Evolutionary conservation across 2,888 invertebrate genomes (phyloP), one percentile per base, ranked within the genome.

Genomic region (Agrochola lychnidis): DNA sequence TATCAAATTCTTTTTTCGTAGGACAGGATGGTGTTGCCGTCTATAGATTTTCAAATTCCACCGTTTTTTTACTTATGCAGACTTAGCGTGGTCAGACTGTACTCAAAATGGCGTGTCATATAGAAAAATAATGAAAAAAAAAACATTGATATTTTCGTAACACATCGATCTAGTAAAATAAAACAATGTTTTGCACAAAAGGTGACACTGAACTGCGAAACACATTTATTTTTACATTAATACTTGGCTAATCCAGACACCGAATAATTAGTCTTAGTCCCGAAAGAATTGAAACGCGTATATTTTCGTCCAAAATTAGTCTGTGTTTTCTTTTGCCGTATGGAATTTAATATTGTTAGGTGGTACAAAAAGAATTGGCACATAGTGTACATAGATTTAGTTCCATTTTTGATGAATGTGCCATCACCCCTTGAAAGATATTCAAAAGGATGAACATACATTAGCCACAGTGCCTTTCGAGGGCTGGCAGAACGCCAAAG

Each of bases 401-500:
- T 70, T 51, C 53, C 57, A 67, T 22, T 14, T 73, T 22, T 77
- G 59, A 70, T 77, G 59, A 36, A 76, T 86, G 51, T 69, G 45
- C 22, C 19, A 40, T 62, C 12, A 36, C 16, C 7, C n/a, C 30
- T n/a, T 19, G 5, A 57, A 45, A 67, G 1, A 51, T 78, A 77
- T 82, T 72, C 40, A 67, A 62, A 45, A 72, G 57, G 66, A 82
- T 68, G 53, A 62, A 66, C 70, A 72, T 66, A 71, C 19, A 57
- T 71, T 69, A 67, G 36, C 51, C 45, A 75, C 61, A 56, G 57
- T 19, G 30, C 30, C 30, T 70, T 64, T 69, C 19, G 42, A 63
- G 6, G 12, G 16, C 30, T 87, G 84, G 87, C 62, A 72, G 22
- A 42, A 42, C 2, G 81, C 87, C 84, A 84, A 76, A 68, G 48